Evolutionary conservation across 2,797 vertebrate genomes (phyloP).

Genomic region (Tolypeutes matacus): DNA sequence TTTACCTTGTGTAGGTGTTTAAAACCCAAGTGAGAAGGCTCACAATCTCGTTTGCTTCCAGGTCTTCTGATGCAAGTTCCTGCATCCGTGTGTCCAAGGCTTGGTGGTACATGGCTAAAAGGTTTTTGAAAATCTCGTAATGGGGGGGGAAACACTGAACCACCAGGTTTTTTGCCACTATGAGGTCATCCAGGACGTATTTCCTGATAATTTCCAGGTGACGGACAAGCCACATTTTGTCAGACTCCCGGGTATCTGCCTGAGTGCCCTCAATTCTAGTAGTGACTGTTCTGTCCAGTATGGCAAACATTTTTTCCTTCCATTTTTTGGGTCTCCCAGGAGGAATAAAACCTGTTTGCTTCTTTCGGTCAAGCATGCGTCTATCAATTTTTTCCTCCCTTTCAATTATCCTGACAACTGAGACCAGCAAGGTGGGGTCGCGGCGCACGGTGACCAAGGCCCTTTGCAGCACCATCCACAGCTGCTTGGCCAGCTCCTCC

Average conservation of each 20-base stretch:
- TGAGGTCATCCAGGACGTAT: conserved; percentile 95
- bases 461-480: conserved; percentile 98
- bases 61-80: conserved; percentile 94
- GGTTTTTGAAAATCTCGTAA: conserved; percentile 93
- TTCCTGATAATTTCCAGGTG: conserved; percentile 97
- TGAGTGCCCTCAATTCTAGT: conserved; percentile 96
- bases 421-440: conserved; percentile 97
- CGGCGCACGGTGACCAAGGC: conserved; percentile 95
- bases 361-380: conserved; percentile 96
- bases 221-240: conserved; percentile 99
- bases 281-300: conserved; percentile 94
- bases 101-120: conserved; percentile 94
- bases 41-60: conserved; percentile 98
- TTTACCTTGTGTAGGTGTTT: conserved; percentile 97
- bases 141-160: conserved; percentile 96
- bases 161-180: conserved; percentile 95
- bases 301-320: conserved; percentile 96
- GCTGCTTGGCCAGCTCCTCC: conserved; percentile 96
- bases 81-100: conserved; percentile 93
- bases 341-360: conserved; percentile 96
- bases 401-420: conserved; percentile 97
- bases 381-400: conserved; percentile 97
- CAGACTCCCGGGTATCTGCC: conserved; percentile 94
- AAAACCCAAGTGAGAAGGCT: conserved; percentile 97
- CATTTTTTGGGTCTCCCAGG: conserved; percentile 96